Conservation (phyloP, 2,113 vertebrate species). For the human region DNA sequence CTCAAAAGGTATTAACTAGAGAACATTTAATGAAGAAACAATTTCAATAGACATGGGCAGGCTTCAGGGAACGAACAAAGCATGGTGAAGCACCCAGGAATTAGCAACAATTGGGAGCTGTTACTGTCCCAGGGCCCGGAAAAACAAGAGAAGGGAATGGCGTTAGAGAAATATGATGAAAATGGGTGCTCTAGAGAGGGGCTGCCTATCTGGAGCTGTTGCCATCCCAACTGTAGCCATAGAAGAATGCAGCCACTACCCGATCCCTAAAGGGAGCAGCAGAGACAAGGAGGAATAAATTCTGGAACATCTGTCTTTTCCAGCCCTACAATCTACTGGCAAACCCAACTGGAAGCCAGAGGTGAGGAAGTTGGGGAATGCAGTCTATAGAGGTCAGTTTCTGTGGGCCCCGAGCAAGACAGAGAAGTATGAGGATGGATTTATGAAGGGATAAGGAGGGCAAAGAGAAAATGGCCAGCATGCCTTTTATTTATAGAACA, state of each 20-base stretch:
- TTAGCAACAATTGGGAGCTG: not conserved
- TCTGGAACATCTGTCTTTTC: not conserved
- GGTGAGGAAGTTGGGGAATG: not conserved
- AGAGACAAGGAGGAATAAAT: not conserved
- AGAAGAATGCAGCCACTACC: not conserved
- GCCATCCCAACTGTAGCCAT: not conserved
- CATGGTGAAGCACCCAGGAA: not conserved
- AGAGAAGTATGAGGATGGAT: not conserved
- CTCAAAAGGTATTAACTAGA: not conserved
- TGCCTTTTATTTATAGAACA: not conserved
- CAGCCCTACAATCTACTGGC: not conserved
- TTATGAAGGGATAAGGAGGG: not conserved
- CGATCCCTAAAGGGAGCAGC: not conserved
- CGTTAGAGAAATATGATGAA: not conserved
- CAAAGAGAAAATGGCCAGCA: not conserved
- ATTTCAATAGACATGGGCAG: not conserved
- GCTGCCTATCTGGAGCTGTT: too few species aligned
- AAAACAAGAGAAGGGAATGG: not conserved
- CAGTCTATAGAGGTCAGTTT: too few species aligned
- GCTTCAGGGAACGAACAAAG: not conserved
- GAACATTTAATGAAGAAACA: not conserved
- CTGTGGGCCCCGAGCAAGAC: not conserved
- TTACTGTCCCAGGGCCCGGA: too few species aligned
- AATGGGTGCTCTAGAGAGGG: not conserved
- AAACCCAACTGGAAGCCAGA: not conserved